These are phyloP conservation scores for Solen grandis DNA, from an alignment of 1,140 invertebrate species.

Conservation along the genomic window DNA sequence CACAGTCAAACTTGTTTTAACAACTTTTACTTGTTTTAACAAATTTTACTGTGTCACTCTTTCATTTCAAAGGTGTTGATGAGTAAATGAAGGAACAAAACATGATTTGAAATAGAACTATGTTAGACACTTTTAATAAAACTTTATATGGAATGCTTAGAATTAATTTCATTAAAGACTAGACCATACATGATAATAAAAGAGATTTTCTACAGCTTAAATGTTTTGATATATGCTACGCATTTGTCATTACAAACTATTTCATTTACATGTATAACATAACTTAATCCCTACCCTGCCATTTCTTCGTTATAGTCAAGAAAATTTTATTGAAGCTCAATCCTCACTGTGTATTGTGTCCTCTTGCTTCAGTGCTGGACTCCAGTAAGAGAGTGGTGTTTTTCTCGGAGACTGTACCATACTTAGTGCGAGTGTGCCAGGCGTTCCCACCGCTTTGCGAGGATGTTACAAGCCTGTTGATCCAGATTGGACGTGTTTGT, in stretches of 20 bases:
- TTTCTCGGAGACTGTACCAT: conserved; percentile 91
- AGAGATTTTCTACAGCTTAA: background rate
- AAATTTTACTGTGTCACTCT: too few relatives aligned
- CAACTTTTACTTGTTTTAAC: background rate
- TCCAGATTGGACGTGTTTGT: conserved; percentile 92
- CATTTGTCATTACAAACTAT: background rate
- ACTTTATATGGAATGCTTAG: too few relatives aligned
- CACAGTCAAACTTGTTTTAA: background rate
- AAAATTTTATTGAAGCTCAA: background rate
- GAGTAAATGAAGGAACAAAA: too few relatives aligned
- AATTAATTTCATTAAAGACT: too few relatives aligned
- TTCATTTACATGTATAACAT: background rate
- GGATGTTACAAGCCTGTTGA: conserved; percentile 91
- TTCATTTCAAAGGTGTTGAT: too few relatives aligned
- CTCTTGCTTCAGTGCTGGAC: conserved; percentile 86
- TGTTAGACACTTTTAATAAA: too few relatives aligned
- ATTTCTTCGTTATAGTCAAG: background rate
- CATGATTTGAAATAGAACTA: too few relatives aligned
- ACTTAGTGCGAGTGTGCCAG: conserved; percentile 91
- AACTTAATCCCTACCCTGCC: background rate
- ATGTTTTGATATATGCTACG: background rate
- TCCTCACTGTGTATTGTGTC: conserved; percentile 44
- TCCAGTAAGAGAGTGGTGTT: conserved; percentile 89
- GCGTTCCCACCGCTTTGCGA: conserved; percentile 96
- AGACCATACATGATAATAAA: background rate